These are phyloP conservation scores for Pangasius larnaudii DNA, from an alignment of 2,797 vertebrate species.

Conservation along the genomic window DNA sequence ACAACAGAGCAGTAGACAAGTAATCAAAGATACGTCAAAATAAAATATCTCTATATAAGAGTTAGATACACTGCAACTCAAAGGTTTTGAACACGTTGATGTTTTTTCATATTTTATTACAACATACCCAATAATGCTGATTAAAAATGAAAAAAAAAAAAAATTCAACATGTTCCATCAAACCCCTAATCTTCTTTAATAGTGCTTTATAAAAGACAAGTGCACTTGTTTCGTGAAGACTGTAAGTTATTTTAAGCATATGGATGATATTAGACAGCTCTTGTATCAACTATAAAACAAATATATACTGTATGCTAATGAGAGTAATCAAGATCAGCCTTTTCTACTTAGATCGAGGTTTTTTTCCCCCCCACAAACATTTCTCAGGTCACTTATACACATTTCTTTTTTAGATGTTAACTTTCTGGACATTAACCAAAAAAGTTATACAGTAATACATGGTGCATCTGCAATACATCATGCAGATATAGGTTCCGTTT, in stretches of 20 bases:
- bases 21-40: background rate
- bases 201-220: too few relatives aligned
- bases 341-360: background rate
- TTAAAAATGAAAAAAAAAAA: background rate
- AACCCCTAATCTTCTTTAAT: background rate
- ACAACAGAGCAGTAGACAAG: constrained; percentile 5
- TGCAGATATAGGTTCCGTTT: background rate
- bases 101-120: background rate
- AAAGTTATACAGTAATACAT: background rate
- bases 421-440: background rate
- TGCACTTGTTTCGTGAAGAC: background rate
- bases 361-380: background rate
- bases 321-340: too few relatives aligned
- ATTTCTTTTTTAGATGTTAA: background rate
- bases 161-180: background rate
- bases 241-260: background rate
- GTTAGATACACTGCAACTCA: background rate
- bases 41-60: background rate
- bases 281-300: background rate
- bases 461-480: background rate
- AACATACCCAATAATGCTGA: background rate
- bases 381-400: too few relatives aligned
- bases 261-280: background rate
- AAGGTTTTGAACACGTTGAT: background rate
- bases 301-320: background rate